Evolutionary conservation across 2,888 invertebrate genomes (phyloP), one percentile per base, ranked within the genome.

Genomic region (Polyommatus icarus): DNA sequence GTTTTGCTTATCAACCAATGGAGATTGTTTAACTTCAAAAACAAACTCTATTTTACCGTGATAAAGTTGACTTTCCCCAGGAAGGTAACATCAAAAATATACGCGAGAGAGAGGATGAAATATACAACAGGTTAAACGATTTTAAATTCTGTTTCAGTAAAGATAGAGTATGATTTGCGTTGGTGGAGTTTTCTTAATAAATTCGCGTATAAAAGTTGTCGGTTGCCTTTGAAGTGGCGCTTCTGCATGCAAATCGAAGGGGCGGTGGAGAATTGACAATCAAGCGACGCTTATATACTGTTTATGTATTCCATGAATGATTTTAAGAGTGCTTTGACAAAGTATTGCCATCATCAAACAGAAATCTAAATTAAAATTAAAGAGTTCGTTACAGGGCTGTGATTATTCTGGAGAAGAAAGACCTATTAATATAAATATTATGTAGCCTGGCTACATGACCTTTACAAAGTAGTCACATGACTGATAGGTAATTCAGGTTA

Each of bases 171-270:
- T 32, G 78, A 61, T 80, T 82, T 85, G 4, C 18, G 20, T 36
- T 77, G 78, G 2, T 12, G 59, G 32, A 40, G 71, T 80, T 54
- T 50, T 72, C 57, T 18, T 80, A 79, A 79, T 79, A 82, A 82
- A 80, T 80, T 82, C 81, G 82, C 84, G 85, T 84, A 87, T 88
- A 87, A 87, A 87, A 88, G 89, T 90, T 90, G 87, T 89, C 88
- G 85, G 90, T 89, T 90, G 88, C 90, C 92, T 94, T 94, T 93
- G 94, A 92, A 93, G 91, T 91, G 90, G 92, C 91, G 92, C 94
- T 93, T 93, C 94, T 92, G 94, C 94, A 93, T 93, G 91, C 92
- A 93, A 93, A 93, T 93, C 87, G 84, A 85, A 84, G 83, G 83
- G 84, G 82, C 83, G 82, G 82, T 84, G 83, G 84, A 87, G 46